These are phyloP conservation scores for Oxyura jamaicensis DNA, from an alignment of 2,113 vertebrate species.

Conservation along the genomic window DNA sequence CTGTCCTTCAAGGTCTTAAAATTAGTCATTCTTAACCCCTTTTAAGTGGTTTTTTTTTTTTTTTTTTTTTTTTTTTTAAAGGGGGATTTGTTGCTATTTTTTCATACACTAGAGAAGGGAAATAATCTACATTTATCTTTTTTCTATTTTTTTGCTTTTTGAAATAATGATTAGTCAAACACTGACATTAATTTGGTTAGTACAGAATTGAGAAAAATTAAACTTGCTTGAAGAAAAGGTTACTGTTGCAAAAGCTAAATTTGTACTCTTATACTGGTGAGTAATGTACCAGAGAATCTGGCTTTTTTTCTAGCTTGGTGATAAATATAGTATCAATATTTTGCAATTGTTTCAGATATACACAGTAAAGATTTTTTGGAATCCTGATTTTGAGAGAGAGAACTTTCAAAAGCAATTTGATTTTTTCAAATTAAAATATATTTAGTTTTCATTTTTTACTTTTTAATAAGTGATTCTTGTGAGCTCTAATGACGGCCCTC, in stretches of 20 bases:
- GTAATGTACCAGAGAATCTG: not conserved
- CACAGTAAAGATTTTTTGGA: not conserved
- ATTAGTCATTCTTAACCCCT: not conserved
- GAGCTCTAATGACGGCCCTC: not conserved
- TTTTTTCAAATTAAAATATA: not conserved
- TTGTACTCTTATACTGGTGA: not conserved
- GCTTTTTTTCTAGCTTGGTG: not conserved
- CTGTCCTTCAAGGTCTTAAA: not conserved
- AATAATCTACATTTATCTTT: not conserved
- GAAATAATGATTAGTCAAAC: not conserved
- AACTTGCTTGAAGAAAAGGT: not conserved
- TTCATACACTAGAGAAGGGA: not conserved
- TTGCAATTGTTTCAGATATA: accelerated
- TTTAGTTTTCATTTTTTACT: not conserved
- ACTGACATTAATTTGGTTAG: not conserved
- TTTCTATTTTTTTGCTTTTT: not conserved
- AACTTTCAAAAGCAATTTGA: not conserved
- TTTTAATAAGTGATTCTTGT: not conserved
- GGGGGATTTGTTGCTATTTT: not conserved
- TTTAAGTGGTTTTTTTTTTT: not conserved
- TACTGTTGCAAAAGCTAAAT: not conserved
- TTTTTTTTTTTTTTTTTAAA: not conserved
- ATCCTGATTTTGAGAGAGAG: not conserved
- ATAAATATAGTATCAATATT: not conserved
- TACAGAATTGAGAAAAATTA: not conserved